Percentiles rank a stretch among this genome's conserved stretches.
Evolutionary conservation across 2,113 vertebrate species (phyloP).

Genomic region (Psettodes erumei): DNA sequence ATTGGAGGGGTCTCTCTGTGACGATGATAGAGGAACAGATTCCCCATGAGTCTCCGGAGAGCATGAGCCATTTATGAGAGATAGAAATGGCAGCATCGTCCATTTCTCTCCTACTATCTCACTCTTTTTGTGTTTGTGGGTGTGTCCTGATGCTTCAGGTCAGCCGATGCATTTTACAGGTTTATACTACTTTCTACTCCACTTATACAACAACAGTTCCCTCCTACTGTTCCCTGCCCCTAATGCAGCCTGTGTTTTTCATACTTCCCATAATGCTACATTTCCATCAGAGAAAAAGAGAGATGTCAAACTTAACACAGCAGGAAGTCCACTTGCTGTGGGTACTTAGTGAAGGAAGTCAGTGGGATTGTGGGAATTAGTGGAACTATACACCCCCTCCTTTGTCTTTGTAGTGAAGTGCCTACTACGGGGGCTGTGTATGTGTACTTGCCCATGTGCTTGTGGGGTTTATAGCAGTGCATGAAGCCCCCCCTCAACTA

Average conservation of each 20-base stretch:
- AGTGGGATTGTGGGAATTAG: slow-evolving; percentile 57
- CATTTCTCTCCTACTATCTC: slow-evolving; percentile 13
- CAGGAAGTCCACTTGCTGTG: slow-evolving; percentile 40
- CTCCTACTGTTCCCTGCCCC: no score
- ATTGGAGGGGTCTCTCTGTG: slow-evolving; percentile 43
- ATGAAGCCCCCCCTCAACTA: slow-evolving; percentile 33
- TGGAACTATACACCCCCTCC: slow-evolving; percentile 38
- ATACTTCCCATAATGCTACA: background rate
- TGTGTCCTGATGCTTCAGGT: slow-evolving; percentile 13
- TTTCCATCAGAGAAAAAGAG: slow-evolving; percentile 28
- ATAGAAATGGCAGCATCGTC: slow-evolving; percentile 26
- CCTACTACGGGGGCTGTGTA: slow-evolving; percentile 14
- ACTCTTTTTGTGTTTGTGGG: background rate
- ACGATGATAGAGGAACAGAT: slow-evolving; percentile 51
- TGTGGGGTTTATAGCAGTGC: slow-evolving; percentile 34
- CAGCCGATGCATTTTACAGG: slow-evolving; percentile 6
- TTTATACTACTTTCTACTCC: background rate
- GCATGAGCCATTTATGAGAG: slow-evolving; percentile 31
- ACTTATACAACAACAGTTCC: background rate
- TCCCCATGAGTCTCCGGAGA: slow-evolving; percentile 46
- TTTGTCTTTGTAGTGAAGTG: slow-evolving; percentile 35
- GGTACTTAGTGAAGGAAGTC: slow-evolving; percentile 44
- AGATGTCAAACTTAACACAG: slow-evolving; percentile 35
- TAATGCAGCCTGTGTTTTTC: slow-evolving; percentile 6
- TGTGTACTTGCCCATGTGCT: slow-evolving; percentile 25